Evolutionary conservation across 2,888 invertebrate species (phyloP).

Genomic region (Anarsia innoxiella): DNA sequence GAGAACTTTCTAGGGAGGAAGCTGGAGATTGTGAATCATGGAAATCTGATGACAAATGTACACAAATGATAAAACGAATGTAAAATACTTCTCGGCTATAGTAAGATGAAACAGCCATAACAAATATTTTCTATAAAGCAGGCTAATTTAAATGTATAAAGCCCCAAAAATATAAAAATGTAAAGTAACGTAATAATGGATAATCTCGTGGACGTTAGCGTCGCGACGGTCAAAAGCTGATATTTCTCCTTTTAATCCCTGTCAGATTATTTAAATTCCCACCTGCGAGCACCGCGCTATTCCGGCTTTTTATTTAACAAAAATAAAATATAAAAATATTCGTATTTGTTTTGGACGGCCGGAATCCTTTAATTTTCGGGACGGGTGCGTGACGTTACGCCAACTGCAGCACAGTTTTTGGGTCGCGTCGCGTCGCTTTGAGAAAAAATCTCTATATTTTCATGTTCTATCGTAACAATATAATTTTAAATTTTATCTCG

Average conservation of each 20-base stretch:
- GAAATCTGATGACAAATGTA: not conserved
- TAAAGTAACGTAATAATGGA: constrained; percentile 55
- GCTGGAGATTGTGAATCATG: not conserved
- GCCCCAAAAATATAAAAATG: constrained; percentile 43
- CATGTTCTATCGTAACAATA: constrained; percentile 24
- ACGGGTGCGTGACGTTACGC: constrained; percentile 56
- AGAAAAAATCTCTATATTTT: constrained; percentile 57
- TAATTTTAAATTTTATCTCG: no score
- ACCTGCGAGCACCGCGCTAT: constrained; percentile 60
- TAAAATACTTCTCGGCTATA: not conserved
- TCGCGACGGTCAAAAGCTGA: constrained; percentile 70
- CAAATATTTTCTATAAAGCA: not conserved
- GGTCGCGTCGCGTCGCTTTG: constrained; percentile 45
- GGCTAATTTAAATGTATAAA: constrained; percentile 52
- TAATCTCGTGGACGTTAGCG: constrained; percentile 55
- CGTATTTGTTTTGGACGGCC: constrained; percentile 71
- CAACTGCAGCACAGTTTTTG: constrained; percentile 47
- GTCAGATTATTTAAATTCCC: constrained; percentile 76
- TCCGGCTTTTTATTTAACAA: constrained; percentile 63
- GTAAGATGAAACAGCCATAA: constrained; percentile 7
- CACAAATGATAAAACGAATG: no score
- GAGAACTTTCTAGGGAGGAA: constrained; percentile 5
- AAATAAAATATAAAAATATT: constrained; percentile 74
- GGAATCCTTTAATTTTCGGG: constrained; percentile 74
- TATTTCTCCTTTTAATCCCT: constrained; percentile 74